A percentile compares a stretch with the other conserved stretches of the same genome.
phyloP scores from a whole-genome alignment of 2,888 invertebrate species.

The Danaus chrysippus region DNA sequence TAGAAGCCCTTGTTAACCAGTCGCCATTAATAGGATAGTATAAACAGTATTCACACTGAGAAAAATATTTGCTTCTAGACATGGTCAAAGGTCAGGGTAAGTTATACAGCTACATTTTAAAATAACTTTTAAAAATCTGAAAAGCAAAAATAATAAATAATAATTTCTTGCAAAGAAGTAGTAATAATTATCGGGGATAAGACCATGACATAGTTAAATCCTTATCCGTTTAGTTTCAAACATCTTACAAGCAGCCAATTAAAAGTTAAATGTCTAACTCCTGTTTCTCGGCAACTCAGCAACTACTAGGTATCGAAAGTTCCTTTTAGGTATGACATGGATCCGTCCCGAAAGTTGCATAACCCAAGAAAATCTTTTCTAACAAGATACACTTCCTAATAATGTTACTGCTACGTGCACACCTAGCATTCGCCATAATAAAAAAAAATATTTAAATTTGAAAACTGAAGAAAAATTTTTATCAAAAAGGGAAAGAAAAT shows the following conservation, averaged over 20 bases:
- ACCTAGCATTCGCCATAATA: no score
- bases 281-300: slow-evolving; percentile 70
- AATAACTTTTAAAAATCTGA: no score
- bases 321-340: slow-evolving; percentile 49
- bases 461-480: no score
- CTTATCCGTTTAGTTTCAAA: slow-evolving; percentile 69
- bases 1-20: slow-evolving; percentile 7
- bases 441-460: no score
- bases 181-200: slow-evolving; percentile 31
- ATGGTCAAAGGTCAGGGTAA: no score
- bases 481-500: no score
- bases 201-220: slow-evolving; percentile 68
- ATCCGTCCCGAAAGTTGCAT: slow-evolving; percentile 31
- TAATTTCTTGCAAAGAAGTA: no score
- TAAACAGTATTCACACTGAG: slow-evolving; percentile 1
- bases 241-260: slow-evolving; percentile 76
- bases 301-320: slow-evolving; percentile 64
- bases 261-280: slow-evolving; percentile 79
- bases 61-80: background rate
- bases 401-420: no score
- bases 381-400: background rate
- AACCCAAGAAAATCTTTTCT: background rate
- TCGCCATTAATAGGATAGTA: slow-evolving; percentile 5
- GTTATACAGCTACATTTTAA: no score
- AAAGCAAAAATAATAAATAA: no score